phyloP scores from a whole-genome alignment of 2,797 vertebrate genomes.

The Chelonia mydas region DNA sequence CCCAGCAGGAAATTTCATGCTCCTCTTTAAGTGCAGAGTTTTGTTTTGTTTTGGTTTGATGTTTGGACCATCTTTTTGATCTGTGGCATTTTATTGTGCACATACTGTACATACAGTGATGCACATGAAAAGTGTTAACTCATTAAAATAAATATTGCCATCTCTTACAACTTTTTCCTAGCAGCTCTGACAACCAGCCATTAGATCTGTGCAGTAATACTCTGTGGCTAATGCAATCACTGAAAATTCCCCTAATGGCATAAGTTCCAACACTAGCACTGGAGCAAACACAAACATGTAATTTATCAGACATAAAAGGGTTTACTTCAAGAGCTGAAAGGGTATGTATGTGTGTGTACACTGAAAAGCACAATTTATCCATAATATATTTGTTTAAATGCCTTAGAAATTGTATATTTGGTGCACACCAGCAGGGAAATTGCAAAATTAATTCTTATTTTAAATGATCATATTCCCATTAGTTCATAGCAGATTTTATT shows the following conservation, averaged over 20 bases:
- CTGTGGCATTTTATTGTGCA: slow-evolving; percentile 68
- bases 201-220: slow-evolving; percentile 68
- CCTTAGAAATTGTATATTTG: slow-evolving; percentile 22
- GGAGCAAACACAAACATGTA: slow-evolving; percentile 61
- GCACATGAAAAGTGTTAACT: slow-evolving; percentile 62
- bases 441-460: slow-evolving; percentile 65
- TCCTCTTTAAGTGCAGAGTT: slow-evolving; percentile 66
- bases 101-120: slow-evolving; percentile 59
- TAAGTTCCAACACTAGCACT: slow-evolving; percentile 62
- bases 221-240: slow-evolving; percentile 67
- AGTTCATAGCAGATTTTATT: slow-evolving; percentile 37
- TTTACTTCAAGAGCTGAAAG: slow-evolving; percentile 57
- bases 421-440: slow-evolving; percentile 35
- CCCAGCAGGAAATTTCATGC: slow-evolving; percentile 80
- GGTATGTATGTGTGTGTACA: neutral
- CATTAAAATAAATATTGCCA: slow-evolving; percentile 62
- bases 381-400: slow-evolving; percentile 14
- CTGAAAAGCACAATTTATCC: slow-evolving; percentile 27
- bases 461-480: slow-evolving; percentile 34
- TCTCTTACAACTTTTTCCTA: slow-evolving; percentile 48
- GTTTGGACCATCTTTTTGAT: slow-evolving; percentile 78
- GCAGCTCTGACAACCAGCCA: slow-evolving; percentile 66
- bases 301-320: slow-evolving; percentile 70
- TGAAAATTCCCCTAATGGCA: slow-evolving; percentile 58
- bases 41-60: slow-evolving; percentile 68